These are phyloP conservation scores for Ophonus ardosiacus DNA, from an alignment of 2,888 invertebrate species.

Conservation along the genomic window DNA sequence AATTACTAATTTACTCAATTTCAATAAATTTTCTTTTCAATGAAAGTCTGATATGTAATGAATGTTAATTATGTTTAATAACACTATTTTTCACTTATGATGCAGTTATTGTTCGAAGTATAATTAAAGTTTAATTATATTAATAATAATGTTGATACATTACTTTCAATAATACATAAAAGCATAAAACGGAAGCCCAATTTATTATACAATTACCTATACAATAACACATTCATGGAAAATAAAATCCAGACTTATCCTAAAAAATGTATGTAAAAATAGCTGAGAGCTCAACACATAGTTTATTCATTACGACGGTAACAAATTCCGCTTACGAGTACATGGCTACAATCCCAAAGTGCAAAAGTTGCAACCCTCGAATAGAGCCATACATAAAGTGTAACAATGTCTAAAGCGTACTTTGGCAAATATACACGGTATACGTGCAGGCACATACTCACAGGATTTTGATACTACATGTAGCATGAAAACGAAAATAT, in stretches of 20 bases:
- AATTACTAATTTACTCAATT: neutral
- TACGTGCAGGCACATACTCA: neutral
- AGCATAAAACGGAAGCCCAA: neutral
- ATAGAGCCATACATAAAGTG: neutral
- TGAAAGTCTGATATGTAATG: slow-evolving; percentile 12
- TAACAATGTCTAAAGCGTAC: neutral
- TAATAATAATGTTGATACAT: slow-evolving; percentile 16
- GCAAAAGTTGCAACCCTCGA: neutral
- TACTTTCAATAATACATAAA: neutral
- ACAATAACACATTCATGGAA: neutral
- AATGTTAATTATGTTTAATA: slow-evolving; percentile 20
- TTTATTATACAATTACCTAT: neutral
- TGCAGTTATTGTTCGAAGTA: slow-evolving; percentile 1
- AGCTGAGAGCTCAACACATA: neutral
- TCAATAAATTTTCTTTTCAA: slow-evolving; percentile 37
- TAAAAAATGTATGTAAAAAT: neutral
- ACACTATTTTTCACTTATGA: slow-evolving; percentile 8
- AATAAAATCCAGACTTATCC: neutral
- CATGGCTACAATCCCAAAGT: neutral
- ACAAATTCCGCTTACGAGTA: slow-evolving; percentile 1
- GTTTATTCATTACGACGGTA: neutral
- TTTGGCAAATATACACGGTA: neutral
- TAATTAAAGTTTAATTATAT: slow-evolving; percentile 15
- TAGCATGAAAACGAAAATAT: too few species aligned
- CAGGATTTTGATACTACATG: neutral